Evolutionary conservation across 2,113 vertebrate species (phyloP).

Genomic region (Erythrolamprus reginae): DNA sequence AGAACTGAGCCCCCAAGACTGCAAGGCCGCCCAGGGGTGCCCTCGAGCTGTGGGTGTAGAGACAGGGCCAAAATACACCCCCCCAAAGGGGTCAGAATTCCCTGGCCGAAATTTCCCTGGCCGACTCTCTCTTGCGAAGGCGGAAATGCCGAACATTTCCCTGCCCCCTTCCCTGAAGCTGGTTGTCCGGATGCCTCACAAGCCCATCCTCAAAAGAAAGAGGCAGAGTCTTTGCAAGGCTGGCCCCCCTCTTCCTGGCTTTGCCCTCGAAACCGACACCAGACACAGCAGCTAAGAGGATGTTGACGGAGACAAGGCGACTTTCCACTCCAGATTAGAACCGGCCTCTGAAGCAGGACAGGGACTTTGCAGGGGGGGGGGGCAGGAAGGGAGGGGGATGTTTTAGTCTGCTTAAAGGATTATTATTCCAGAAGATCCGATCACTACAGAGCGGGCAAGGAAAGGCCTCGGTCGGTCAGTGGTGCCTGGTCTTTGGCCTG

Average conservation of each 20-base stretch:
- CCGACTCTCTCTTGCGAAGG: background rate
- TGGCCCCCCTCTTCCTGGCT: too few relatives aligned
- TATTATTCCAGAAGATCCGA: background rate
- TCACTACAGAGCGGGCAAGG: background rate
- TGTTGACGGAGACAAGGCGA: too few relatives aligned
- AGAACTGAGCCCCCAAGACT: background rate
- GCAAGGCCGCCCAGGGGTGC: too few relatives aligned
- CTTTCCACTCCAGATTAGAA: background rate
- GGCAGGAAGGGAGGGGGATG: background rate
- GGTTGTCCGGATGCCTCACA: background rate
- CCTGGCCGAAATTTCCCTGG: background rate
- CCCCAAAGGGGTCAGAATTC: too few relatives aligned
- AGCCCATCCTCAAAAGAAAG: background rate
- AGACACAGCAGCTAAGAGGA: background rate
- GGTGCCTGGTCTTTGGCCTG: background rate
- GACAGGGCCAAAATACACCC: too few relatives aligned
- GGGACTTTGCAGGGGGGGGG: background rate
- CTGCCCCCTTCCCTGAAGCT: background rate
- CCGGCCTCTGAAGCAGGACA: background rate
- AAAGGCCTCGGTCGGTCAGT: too few relatives aligned
- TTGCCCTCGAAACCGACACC: background rate
- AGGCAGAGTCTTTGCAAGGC: background rate
- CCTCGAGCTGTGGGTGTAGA: too few relatives aligned
- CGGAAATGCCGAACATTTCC: background rate
- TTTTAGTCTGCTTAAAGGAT: constrained; percentile 4